Evolutionary conservation across 2,797 vertebrate species (phyloP).

Genomic region (Selene dorsalis): DNA sequence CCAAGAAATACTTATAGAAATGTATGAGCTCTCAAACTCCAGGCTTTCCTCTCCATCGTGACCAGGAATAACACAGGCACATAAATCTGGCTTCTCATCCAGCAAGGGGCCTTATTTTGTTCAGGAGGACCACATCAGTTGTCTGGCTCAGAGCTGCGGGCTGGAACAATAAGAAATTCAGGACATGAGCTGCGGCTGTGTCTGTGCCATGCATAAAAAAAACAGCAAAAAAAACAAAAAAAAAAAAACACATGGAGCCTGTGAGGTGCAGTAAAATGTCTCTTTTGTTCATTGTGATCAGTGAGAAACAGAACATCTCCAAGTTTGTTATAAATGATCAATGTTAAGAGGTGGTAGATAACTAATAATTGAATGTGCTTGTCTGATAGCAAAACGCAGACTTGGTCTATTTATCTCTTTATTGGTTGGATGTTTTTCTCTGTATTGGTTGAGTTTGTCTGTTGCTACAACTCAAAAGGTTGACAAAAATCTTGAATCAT

Average conservation of each 20-base stretch:
- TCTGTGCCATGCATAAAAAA: constrained; percentile 55
- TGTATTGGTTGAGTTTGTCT: constrained; percentile 13
- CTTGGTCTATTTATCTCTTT: constrained; percentile 2
- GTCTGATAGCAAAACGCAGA: neutral
- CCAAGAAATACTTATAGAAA: constrained; percentile 2
- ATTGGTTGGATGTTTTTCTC: neutral
- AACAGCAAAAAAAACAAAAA: no score
- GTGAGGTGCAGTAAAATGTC: constrained; percentile 13
- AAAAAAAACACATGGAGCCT: constrained; percentile 25
- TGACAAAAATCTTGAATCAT: constrained; percentile 18
- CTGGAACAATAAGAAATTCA: constrained; percentile 57
- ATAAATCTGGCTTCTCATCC: constrained; percentile 20
- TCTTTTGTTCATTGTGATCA: constrained; percentile 19
- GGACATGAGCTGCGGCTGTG: constrained; percentile 48
- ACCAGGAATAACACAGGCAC: constrained; percentile 14
- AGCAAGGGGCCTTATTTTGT: constrained; percentile 22
- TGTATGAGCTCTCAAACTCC: neutral
- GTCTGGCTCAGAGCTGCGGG: constrained; percentile 41
- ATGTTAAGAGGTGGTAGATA: no score
- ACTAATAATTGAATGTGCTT: constrained; percentile 6
- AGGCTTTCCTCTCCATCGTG: constrained; percentile 19
- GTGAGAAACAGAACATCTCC: constrained; percentile 6
- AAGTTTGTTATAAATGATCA: constrained; percentile 13
- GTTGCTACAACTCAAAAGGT: constrained; percentile 13
- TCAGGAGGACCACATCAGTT: constrained; percentile 44